phyloP scores from a whole-genome alignment of 2,113 vertebrate species.

The Stomatorhinus ivindoensis region DNA sequence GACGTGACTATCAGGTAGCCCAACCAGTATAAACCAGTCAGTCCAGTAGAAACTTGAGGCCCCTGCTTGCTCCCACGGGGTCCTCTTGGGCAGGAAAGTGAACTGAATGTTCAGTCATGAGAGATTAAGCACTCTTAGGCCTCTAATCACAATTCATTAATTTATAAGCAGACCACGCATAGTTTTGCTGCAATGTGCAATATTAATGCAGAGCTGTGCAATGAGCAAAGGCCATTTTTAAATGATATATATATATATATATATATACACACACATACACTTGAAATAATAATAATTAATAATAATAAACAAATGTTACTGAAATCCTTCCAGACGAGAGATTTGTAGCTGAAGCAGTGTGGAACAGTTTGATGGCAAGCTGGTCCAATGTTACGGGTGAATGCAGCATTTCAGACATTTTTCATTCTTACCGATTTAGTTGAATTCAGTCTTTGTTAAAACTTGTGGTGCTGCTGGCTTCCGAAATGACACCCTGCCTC shows the following conservation, averaged over 20 bases:
- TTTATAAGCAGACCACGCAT: neutral
- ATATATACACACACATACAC: too few relatives aligned
- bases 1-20: constrained; percentile 80
- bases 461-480: neutral
- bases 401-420: neutral
- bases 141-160: neutral
- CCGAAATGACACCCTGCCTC: neutral
- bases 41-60: neutral
- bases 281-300: neutral
- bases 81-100: neutral
- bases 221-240: neutral
- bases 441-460: neutral
- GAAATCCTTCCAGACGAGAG: neutral
- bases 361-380: neutral
- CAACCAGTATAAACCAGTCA: constrained; percentile 7
- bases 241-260: neutral
- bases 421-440: neutral
- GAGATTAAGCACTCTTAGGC: neutral
- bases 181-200: neutral
- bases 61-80: neutral
- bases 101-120: neutral
- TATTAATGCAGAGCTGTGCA: neutral
- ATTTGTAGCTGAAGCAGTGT: neutral
- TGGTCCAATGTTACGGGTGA: neutral
- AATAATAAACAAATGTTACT: neutral